Evolutionary conservation across 2,888 invertebrate genomes (phyloP).

Genomic region (Spisula subtruncata): DNA sequence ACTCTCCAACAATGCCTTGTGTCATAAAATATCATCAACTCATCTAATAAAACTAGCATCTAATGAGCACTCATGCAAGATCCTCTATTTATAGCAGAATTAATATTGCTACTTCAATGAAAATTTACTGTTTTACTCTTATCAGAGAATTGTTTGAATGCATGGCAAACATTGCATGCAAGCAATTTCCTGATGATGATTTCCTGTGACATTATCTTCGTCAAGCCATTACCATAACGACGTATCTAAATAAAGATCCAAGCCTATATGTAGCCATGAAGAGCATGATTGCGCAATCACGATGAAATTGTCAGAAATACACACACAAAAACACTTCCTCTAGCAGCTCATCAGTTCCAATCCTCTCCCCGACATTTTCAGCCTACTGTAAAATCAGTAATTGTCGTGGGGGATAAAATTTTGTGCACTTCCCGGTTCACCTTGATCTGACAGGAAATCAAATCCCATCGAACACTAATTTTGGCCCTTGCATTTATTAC

Average conservation of each 20-base stretch:
- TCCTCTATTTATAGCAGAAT: too few relatives aligned
- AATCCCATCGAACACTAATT: too few relatives aligned
- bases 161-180: not conserved
- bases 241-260: conserved; percentile 15
- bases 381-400: too few relatives aligned
- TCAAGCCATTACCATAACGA: not conserved
- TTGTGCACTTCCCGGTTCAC: too few relatives aligned
- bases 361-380: not conserved
- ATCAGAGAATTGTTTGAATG: not conserved
- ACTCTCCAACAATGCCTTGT: too few relatives aligned
- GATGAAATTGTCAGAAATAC: not conserved
- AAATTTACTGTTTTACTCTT: not conserved
- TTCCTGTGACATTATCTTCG: conserved; percentile 2
- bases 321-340: not conserved
- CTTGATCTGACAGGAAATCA: too few relatives aligned
- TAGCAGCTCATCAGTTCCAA: not conserved
- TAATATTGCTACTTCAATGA: not conserved
- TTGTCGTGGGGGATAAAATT: too few relatives aligned
- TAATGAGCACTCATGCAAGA: too few relatives aligned
- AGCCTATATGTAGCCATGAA: not conserved
- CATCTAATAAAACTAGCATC: too few relatives aligned
- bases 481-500: too few relatives aligned
- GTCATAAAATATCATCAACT: too few relatives aligned
- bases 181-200: not conserved
- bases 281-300: conserved; percentile 1